phyloP scores from a whole-genome alignment of 2,113 vertebrate genomes.

The Prunella fulvescens region DNA sequence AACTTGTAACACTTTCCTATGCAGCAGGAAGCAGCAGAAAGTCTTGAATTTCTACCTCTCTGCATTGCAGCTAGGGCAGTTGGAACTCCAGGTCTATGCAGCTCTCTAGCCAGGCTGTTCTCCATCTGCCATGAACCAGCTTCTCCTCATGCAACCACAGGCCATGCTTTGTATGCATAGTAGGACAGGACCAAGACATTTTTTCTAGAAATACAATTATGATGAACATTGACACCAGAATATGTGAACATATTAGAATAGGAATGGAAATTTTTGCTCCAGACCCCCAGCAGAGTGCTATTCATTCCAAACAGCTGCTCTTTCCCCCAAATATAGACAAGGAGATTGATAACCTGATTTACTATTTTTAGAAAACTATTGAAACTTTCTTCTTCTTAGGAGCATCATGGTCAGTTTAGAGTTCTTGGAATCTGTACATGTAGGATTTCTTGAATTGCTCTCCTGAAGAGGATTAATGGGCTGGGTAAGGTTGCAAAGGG shows the following conservation, averaged over 20 bases:
- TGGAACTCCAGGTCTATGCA: neutral
- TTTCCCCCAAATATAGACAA: neutral
- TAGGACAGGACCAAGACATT: neutral
- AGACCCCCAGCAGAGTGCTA: neutral
- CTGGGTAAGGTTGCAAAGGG: neutral
- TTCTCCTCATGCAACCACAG: neutral
- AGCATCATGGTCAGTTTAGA: neutral
- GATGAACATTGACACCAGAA: fast-evolving
- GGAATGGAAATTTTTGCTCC: neutral
- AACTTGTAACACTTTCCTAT: neutral
- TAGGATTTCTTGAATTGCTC: neutral
- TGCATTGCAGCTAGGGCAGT: neutral
- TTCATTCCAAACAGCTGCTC: neutral
- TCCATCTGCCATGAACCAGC: neutral
- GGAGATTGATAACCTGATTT: neutral
- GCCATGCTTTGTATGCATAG: neutral
- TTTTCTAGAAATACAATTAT: neutral
- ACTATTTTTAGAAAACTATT: neutral
- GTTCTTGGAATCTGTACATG: neutral
- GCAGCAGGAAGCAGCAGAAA: neutral
- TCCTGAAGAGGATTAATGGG: neutral
- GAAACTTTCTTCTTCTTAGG: neutral
- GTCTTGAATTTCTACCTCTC: neutral
- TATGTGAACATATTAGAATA: neutral
- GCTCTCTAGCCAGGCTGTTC: neutral